These are phyloP conservation scores for Paragorgia papillata DNA, from an alignment of 92 coral and sea anemone genomes.

Conservation along the genomic window DNA sequence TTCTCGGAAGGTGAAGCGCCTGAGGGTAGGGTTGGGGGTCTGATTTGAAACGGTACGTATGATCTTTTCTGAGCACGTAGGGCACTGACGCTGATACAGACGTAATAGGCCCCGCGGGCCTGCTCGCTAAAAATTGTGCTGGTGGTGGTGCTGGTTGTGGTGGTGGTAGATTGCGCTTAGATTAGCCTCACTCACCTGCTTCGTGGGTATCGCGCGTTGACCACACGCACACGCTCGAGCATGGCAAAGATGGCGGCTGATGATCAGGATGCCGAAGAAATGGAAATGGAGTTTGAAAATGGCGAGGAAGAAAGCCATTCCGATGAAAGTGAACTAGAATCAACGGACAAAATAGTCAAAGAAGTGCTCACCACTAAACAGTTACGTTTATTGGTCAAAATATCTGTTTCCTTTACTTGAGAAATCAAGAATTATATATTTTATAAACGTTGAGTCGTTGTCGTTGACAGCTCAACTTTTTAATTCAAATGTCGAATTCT, in stretches of 20 bases:
- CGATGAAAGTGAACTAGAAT: constrained; percentile 11
- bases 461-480: not conserved
- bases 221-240: not conserved
- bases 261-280: not conserved
- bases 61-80: no score
- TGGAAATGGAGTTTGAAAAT: constrained; percentile 8
- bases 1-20: no score
- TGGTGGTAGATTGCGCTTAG: no score
- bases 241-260: constrained; percentile 22
- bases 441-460: not conserved
- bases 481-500: not conserved
- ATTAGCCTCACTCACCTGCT: no score
- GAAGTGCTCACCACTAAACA: constrained; percentile 1
- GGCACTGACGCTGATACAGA: no score
- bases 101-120: no score
- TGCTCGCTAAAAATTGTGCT: no score
- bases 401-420: not conserved
- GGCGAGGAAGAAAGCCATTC: not conserved
- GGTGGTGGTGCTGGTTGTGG: no score
- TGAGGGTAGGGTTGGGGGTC: no score
- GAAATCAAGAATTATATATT: no score
- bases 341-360: not conserved
- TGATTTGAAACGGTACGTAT: no score
- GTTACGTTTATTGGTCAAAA: constrained; percentile 1
- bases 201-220: not conserved